Evolutionary conservation across 2,888 invertebrate species (phyloP), one percentile per base, ranked within the genome.

Genomic region (Orchesellides sinensis): DNA sequence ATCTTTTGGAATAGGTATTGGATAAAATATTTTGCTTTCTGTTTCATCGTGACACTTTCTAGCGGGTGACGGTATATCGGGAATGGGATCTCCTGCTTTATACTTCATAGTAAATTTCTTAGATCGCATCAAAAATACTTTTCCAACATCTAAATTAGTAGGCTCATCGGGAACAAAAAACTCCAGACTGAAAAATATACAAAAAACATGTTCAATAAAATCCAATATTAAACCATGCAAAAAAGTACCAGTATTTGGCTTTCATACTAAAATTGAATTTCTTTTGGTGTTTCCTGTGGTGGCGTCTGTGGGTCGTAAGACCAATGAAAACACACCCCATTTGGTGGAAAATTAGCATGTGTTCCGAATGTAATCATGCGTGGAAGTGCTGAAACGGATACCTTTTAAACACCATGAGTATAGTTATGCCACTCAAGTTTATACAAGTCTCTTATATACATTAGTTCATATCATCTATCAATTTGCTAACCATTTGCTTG

Each of bases 301-400:
- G 19, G n/a, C 17, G 29, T 17, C 10, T 72, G 72, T 8, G 59
- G 17, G 8, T 61, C 72, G 21, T 47, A 72, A 4, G 8, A 4
- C 72, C 72, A 72, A 29, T 72, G 72, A 21, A 72, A 72, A 23
- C 72, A 72, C 2, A 72, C 21, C 1, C 29, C 27, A 35, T 17
- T 8, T 14, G 70, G 40, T 5, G 19, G 72, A 8, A 4, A 1
- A 5, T 1, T 1, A 4, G 8, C 47, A 12, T n/a, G 6, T 10
- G 54, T 54, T 54, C 54, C 54, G 12, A 54, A 54, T 23, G 23
- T 25, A 19, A 54, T 23, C 54, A 54, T 54, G 12, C 25, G 10
- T 1, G 54, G 54, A 54, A 54, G 25, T 12, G 10, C 4, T 2
- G 1, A 1, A 1, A 12, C 6, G 3, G 54, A 6, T 25, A 54